Base-by-base conservation (phyloP, 2,113 vertebrate genomes). In the Cariama cristata region DNA sequence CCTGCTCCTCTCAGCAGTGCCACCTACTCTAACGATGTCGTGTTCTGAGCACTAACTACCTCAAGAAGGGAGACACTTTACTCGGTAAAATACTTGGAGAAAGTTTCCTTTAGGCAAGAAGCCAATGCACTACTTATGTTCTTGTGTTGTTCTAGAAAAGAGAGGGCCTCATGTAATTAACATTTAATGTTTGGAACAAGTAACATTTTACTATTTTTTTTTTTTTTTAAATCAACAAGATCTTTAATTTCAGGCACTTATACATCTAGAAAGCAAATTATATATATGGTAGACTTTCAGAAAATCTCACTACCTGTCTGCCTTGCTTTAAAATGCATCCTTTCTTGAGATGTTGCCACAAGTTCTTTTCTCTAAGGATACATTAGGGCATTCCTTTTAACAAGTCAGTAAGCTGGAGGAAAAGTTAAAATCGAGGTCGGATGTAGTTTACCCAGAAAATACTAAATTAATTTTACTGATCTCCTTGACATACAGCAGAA, bases 341-440 rank as follows among this genome's bases (percentile, higher is more conserved):
- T 62, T 79, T 26, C 26, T 17, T 11, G 56, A 62, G 60, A 22
- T 13, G 30, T 5, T 20, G 23, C 40, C 26, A 23, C 32, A 40
- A 13, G 47, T 30, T 67, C 42, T 33, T 44, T 4, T 44, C 40
- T 17, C 8, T n/a, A 2, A 0, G 0, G 23, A 58, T 3, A 19
- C 7, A 8, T 3, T 1, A 4, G 14, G 24, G 13, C 3, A 5
- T 28, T 38, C 27, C 40, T 55, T 42, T 22, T 8, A 23, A 40
- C 4, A 27, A 7, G 19, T 28, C 3, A 7, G 47, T 9, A 33
- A 62, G 19, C 22, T 10, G 45, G 5, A 62, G 10, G 12, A 49
- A 26, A 45, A 52, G 11, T 23, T 30, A 6, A 35, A 35, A 6
- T 1, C 5, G 32, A 76, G 42, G 5, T 24, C 1, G 3, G 33